Evolutionary conservation across 2,797 vertebrate species (phyloP), one percentile per base, ranked within the genome.

Genomic region (Poeciliopsis infans): DNA sequence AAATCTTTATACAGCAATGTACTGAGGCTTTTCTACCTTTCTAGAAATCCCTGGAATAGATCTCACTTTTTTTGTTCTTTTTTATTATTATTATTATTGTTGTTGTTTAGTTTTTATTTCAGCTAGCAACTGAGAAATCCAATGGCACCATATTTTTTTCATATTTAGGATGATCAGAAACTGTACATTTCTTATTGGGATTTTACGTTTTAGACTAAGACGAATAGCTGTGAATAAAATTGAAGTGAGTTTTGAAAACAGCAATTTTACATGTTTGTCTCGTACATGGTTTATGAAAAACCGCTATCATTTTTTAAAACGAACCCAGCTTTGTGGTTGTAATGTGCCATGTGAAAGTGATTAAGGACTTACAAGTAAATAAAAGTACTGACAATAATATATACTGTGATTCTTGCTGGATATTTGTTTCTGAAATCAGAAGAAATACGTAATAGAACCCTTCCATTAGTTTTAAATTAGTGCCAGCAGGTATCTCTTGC

Each of bases 391-490:
- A 49, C 1, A 47, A 11, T 23, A 47, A 72, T 25, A 39, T 39
- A 6, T 39, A 13, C 31, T 39, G 20, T 53, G 10, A 7, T 72
- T 12, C 47, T 11, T 51, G 46, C 71, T 25, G 6, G 31, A 28
- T 12, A 5, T 51, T 49, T 25, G 20, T 28, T 57, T 57, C 0
- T 28, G 4, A 31, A 75, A 75, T 59, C 15, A 11, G 25, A 31
- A 28, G 1, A 75, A 75, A 55, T 15, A n/a, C 1, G 3, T n/a
- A 16, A 28, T 23, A 16, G 7, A 72, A 47, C 31, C 23, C 33
- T 61, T 72, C 33, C 5, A 61, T 61, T 72, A 36, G 51, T 36
- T 75, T 79, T 39, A 59, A 43, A 33, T 80, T 53, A 79, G 69
- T 61, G 47, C 53, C 83, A 70, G 18, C 64, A 53, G 43, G 45